Percentiles rank a stretch among this genome's conserved stretches.
These are phyloP conservation scores for Euschistus heros DNA, from an alignment of 1,140 invertebrate species.

Conservation along the genomic window DNA sequence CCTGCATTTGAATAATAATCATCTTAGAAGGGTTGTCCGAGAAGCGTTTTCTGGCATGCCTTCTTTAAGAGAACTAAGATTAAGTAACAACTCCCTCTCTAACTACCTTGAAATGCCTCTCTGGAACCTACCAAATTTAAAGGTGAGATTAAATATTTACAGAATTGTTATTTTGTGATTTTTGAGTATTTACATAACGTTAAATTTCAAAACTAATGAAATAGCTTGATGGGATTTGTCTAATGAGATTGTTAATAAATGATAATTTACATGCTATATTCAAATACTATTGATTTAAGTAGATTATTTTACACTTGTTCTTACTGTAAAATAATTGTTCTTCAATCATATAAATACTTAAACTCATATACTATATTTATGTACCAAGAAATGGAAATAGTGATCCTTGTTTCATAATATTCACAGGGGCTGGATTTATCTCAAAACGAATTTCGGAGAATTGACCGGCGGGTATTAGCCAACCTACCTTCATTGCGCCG, in stretches of 20 bases:
- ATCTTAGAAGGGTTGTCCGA: slow-evolving; percentile 55
- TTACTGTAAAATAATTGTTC: neutral
- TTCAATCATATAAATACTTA: no score
- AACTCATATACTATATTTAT: no score
- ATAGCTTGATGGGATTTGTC: neutral
- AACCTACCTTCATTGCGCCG: slow-evolving; percentile 63
- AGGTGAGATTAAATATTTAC: slow-evolving; percentile 37
- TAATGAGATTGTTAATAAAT: no score
- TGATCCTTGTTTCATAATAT: neutral
- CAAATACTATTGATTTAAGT: no score
- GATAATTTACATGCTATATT: no score
- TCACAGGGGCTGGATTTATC: slow-evolving; percentile 62
- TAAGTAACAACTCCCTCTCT: slow-evolving; percentile 65
- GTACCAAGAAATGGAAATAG: no score
- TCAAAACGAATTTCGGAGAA: slow-evolving; percentile 56
- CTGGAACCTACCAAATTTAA: slow-evolving; percentile 69
- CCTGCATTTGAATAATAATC: slow-evolving; percentile 69
- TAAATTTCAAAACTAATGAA: no score
- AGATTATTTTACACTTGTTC: no score
- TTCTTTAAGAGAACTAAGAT: slow-evolving; percentile 61
- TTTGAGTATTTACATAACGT: no score
- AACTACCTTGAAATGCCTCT: slow-evolving; percentile 49
- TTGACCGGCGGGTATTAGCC: slow-evolving; percentile 57
- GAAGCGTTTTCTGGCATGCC: slow-evolving; percentile 72
- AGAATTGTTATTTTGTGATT: no score